phyloP scores from a whole-genome alignment of 2,888 invertebrate species.

The Tanytarsus gracilentus region DNA sequence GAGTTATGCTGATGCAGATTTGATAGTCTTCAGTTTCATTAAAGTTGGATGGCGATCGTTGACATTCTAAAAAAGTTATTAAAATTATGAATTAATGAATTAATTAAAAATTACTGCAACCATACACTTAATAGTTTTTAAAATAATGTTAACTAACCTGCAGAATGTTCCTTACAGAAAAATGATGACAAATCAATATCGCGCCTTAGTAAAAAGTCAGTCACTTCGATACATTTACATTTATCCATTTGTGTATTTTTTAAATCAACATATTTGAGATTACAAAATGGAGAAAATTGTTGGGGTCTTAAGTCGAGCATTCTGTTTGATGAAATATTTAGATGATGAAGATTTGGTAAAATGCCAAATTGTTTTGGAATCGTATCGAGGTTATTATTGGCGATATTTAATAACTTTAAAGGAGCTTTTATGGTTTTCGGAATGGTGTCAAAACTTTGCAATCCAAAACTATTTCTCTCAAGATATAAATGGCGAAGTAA shows the following conservation, averaged over 20 bases:
- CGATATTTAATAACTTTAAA: slow-evolving; percentile 50
- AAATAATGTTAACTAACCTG: not conserved
- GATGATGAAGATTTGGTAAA: slow-evolving; percentile 48
- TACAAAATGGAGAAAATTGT: slow-evolving; percentile 54
- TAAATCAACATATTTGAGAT: slow-evolving; percentile 50
- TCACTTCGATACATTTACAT: slow-evolving; percentile 31
- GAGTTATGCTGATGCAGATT: not conserved
- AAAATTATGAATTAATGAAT: not conserved
- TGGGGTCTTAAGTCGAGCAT: slow-evolving; percentile 45
- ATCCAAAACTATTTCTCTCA: slow-evolving; percentile 46
- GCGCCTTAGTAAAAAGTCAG: slow-evolving; percentile 5
- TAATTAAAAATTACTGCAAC: not conserved
- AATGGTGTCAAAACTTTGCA: slow-evolving; percentile 41
- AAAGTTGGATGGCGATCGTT: not conserved
- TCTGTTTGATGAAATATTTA: slow-evolving; percentile 56
- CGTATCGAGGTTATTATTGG: slow-evolving; percentile 49
- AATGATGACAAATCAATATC: slow-evolving; percentile 10
- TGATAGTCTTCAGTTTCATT: slow-evolving; percentile 19
- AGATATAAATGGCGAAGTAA: slow-evolving; percentile 54
- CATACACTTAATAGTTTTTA: not conserved
- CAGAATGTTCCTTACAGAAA: slow-evolving; percentile 9
- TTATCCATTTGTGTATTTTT: slow-evolving; percentile 34
- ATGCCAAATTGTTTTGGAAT: slow-evolving; percentile 52
- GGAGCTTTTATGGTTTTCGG: slow-evolving; percentile 51
- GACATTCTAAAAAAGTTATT: slow-evolving; percentile 1